These are phyloP conservation scores for Telenomus remus DNA, from an alignment of 1,140 invertebrate genomes.

Conservation along the genomic window DNA sequence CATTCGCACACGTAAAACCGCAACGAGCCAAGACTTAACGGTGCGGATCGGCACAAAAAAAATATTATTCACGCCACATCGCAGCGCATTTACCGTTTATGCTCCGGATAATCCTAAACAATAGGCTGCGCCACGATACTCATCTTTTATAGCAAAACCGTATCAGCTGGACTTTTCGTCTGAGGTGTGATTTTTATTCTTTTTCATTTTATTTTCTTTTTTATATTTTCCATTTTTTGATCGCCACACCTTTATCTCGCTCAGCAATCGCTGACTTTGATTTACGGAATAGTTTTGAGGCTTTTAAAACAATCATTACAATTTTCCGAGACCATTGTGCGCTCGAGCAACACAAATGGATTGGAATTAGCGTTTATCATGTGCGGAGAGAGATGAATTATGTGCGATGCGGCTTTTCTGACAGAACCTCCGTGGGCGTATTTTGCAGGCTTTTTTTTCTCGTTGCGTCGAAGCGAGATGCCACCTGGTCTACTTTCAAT, in stretches of 20 bases:
- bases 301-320: neutral
- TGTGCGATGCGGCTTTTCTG: too few relatives aligned
- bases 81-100: slow-evolving; percentile 45
- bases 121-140: slow-evolving; percentile 25
- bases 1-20: slow-evolving; percentile 8
- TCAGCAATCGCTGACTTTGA: slow-evolving; percentile 5
- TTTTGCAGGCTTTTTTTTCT: too few relatives aligned
- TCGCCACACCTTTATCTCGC: too few relatives aligned
- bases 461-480: too few relatives aligned
- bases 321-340: slow-evolving; percentile 3
- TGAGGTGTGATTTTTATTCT: neutral
- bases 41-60: slow-evolving; percentile 40
- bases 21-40: slow-evolving; percentile 26
- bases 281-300: slow-evolving; percentile 3
- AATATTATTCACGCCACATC: slow-evolving; percentile 38
- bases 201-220: neutral
- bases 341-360: neutral
- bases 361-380: too few relatives aligned
- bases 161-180: slow-evolving; percentile 12
- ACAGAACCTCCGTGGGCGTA: too few relatives aligned
- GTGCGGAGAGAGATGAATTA: neutral
- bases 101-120: slow-evolving; percentile 31
- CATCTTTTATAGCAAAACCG: slow-evolving; percentile 29
- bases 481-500: slow-evolving; percentile 31
- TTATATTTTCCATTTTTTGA: too few relatives aligned